Base-by-base conservation (phyloP, 2,113 vertebrate genomes). In the cattle (Bos taurus) region DNA sequence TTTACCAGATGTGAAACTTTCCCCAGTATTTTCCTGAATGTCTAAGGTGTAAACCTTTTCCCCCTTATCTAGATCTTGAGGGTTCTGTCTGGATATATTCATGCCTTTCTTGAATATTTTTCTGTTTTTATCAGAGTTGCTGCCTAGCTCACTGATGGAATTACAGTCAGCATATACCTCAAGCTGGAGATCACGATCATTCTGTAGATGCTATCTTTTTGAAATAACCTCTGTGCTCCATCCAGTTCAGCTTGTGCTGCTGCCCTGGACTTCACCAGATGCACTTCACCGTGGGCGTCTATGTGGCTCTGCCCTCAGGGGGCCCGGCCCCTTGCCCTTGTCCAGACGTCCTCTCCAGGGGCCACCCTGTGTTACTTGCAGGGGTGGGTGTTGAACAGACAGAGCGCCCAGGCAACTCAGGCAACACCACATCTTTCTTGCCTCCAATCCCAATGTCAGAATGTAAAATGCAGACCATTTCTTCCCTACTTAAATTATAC, bases 281-380 rank as follows among this genome's bases (percentile, higher is more conserved):
- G 1, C 40, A 3, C 4, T 8, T 12, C 15, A 57, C 25, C 64
- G 57, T 13, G 0, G 5, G 2, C 0, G 1, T 16, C 77, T 9
- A 0, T 1, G 80, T 4, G 40, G 40, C 54, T 17, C 5, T 77
- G n/a, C 30, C 15, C 19, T 2, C 36, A 6, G 25, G 7, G 15
- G 6, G 28, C 16, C 30, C 11, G 0, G 62, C 23, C 6, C 2
- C 0, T 36, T 33, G 23, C 12, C 25, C 33, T 43, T 5, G 43
- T 52, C 74, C 40, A 2, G 1, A 23, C 3, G 0, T 10, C 60
- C 9, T 0, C 71, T 28, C 14, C 48, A 3, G 2, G 14, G 26
- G 17, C 23, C 15, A 3, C 46, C 36, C 56, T 11, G 6, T 67
- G 21, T 15, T n/a, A 12, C 54, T 30, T 3, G 62, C 50, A 28